Percentiles rank a stretch among this genome's conserved stretches.
phyloP scores from a whole-genome alignment of 2,113 vertebrate species.

The Regulus satrapa region DNA sequence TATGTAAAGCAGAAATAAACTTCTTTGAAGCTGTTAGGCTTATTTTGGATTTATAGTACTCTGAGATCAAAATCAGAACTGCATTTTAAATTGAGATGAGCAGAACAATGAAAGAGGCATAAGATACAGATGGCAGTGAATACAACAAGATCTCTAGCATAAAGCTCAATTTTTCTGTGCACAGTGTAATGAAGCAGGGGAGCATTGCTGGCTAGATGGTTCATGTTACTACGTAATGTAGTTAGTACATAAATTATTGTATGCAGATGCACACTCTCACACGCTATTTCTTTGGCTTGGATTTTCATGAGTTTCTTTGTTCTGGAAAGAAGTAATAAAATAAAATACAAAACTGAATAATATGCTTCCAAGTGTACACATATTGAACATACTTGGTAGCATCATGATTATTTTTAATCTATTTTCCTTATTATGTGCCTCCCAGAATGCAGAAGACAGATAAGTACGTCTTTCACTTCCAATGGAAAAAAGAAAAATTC shows the following conservation, averaged over 20 bases:
- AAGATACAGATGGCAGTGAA: background rate
- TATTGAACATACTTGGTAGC: background rate
- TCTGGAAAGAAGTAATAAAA: background rate
- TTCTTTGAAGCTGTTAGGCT: conserved; percentile 11
- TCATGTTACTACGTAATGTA: background rate
- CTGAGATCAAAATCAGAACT: conserved; percentile 16
- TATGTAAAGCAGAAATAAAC: conserved; percentile 41
- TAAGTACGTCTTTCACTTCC: background rate
- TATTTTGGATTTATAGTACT: conserved; percentile 1
- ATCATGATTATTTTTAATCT: background rate
- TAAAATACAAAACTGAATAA: background rate
- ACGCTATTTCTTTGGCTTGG: background rate
- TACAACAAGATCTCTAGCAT: background rate
- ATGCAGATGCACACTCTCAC: background rate
- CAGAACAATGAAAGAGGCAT: conserved; percentile 17
- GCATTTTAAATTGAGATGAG: background rate
- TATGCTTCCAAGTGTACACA: background rate
- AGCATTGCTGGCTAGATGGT: background rate
- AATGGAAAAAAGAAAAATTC: background rate
- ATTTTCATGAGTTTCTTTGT: background rate
- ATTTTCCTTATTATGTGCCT: background rate
- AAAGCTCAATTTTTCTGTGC: background rate
- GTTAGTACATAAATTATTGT: background rate
- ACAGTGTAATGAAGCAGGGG: background rate
- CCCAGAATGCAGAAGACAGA: background rate